These are phyloP conservation scores for Smutsia gigantea DNA, from an alignment of 2,797 vertebrate genomes.

Conservation along the genomic window DNA sequence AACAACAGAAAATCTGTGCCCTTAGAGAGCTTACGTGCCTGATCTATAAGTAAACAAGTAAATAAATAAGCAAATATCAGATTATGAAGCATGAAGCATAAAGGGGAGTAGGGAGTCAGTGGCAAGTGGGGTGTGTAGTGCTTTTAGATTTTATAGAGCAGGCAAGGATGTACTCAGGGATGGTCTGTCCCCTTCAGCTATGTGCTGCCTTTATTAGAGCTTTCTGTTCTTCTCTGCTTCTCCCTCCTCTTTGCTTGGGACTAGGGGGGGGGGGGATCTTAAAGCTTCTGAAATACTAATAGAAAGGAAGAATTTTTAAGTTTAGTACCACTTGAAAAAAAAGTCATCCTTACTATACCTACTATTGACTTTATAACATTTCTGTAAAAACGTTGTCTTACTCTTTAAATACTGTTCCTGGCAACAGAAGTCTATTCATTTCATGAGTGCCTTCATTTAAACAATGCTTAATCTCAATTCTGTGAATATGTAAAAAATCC, in stretches of 20 bases:
- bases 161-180: rapidly evolving
- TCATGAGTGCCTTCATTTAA: background rate
- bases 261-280: no score
- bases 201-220: no score
- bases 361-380: background rate
- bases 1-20: background rate
- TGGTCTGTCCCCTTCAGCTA: rapidly evolving
- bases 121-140: background rate
- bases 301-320: background rate
- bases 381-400: background rate
- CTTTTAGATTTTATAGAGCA: background rate
- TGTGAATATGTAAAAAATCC: background rate
- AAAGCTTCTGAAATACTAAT: background rate
- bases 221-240: background rate
- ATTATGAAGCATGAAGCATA: background rate
- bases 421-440: background rate
- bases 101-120: background rate
- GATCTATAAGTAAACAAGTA: background rate
- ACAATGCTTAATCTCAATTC: background rate
- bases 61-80: background rate
- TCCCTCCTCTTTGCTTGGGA: background rate
- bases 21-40: background rate
- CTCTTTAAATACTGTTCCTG: background rate
- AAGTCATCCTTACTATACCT: background rate
- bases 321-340: background rate